These are phyloP conservation scores for Acropternis orthonyx DNA, from an alignment of 2,797 vertebrate species.

Conservation along the genomic window DNA sequence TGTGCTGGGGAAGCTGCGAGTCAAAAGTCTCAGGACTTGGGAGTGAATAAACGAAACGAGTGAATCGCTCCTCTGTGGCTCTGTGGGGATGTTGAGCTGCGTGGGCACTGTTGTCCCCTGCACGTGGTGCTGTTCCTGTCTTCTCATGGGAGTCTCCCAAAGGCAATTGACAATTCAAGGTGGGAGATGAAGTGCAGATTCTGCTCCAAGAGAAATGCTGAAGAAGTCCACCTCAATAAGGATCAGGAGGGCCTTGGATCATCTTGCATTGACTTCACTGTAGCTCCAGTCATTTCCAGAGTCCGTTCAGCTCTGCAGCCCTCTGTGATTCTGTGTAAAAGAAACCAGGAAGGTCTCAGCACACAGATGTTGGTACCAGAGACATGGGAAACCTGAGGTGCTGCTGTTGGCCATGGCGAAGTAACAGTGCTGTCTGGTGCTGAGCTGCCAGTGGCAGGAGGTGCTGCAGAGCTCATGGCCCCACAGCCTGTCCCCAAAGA, in stretches of 20 bases:
- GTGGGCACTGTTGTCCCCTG: accelerated
- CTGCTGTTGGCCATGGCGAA: neutral
- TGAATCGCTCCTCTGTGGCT: neutral
- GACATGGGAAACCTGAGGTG: neutral
- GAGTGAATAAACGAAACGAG: accelerated
- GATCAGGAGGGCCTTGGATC: neutral
- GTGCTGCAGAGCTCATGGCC: neutral
- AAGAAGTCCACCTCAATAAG: neutral
- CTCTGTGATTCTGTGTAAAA: neutral
- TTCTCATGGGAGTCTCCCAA: neutral
- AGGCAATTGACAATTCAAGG: neutral
- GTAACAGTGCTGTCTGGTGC: accelerated
- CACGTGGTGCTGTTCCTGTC: neutral
- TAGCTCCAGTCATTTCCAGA: neutral
- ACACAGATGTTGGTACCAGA: neutral
- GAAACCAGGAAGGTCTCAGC: neutral
- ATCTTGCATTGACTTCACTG: neutral
- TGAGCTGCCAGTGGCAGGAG: neutral
- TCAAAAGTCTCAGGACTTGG: accelerated
- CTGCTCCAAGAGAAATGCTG: neutral
- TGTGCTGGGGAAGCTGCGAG: neutral
- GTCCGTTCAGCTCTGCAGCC: neutral
- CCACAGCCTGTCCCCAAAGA: neutral
- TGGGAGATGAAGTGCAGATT: neutral
- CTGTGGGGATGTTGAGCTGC: neutral